Percentiles rank a stretch among this genome's conserved stretches.
Conservation (phyloP, 2,113 vertebrate genomes). For the Nansenia antarctica region DNA sequence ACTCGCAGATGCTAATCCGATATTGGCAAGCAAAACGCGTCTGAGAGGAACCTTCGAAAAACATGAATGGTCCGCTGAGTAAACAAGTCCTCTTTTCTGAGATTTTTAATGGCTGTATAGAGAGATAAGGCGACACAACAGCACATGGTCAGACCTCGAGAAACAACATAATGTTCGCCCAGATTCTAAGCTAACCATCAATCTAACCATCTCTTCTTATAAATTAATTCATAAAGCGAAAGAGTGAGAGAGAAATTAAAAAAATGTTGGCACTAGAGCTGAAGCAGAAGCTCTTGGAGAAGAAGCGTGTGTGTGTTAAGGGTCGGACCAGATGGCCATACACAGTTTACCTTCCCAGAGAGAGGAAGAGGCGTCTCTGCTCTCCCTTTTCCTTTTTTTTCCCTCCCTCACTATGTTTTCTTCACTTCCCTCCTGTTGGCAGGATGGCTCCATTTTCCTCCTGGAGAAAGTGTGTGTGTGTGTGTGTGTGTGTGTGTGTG, state of each 20-base stretch:
- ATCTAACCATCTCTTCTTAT: background rate
- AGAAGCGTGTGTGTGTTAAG: background rate
- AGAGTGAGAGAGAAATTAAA: background rate
- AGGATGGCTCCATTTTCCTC: background rate
- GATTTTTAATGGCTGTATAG: too few relatives aligned
- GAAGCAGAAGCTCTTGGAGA: background rate
- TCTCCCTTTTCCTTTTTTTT: too few relatives aligned
- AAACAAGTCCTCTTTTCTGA: background rate
- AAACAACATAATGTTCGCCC: too few relatives aligned
- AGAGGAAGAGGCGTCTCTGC: too few relatives aligned
- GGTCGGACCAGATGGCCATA: background rate
- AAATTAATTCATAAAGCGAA: background rate
- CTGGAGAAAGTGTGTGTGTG: background rate
- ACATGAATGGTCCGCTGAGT: background rate
- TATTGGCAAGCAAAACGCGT: background rate
- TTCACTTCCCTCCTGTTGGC: background rate
- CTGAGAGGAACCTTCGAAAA: background rate
- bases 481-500: background rate
- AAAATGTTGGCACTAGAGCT: background rate
- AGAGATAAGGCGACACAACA: too few relatives aligned
- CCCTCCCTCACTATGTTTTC: background rate
- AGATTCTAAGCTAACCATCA: background rate
- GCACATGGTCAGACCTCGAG: too few relatives aligned
- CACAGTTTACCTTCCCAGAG: background rate
- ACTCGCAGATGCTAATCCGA: background rate